Evolutionary conservation across 2,113 vertebrate species (phyloP).

Genomic region (Oncorhynchus gorbuscha): DNA sequence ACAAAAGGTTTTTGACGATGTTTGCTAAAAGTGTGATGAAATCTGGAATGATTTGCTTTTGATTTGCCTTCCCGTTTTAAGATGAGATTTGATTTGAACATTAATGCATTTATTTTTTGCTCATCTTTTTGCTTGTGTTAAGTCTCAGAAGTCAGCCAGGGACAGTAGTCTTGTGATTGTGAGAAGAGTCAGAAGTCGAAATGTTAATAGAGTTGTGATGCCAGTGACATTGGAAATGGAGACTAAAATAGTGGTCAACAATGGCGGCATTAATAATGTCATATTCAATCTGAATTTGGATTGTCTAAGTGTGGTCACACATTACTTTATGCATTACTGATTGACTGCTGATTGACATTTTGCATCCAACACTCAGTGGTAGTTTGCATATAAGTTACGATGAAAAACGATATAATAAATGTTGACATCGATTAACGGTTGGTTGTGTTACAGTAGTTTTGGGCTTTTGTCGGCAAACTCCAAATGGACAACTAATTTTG

Average conservation of each 20-base stretch:
- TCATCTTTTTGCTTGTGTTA: neutral
- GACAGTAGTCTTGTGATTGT: neutral
- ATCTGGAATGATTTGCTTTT: neutral
- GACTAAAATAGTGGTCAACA: neutral
- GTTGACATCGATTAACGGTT: neutral
- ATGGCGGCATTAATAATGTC: neutral
- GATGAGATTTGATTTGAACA: neutral
- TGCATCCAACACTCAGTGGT: too few relatives aligned
- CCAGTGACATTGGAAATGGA: neutral
- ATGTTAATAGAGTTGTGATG: neutral
- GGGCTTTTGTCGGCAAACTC: neutral
- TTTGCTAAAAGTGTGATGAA: slow-evolving; percentile 3
- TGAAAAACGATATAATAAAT: neutral
- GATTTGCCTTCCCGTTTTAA: slow-evolving; percentile 8
- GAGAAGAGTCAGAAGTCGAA: neutral
- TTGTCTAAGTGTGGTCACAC: neutral
- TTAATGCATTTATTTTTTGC: neutral
- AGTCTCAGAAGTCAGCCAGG: neutral
- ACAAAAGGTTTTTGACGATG: slow-evolving; percentile 3
- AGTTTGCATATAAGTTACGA: neutral
- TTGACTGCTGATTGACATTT: too few relatives aligned
- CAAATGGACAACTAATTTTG: neutral
- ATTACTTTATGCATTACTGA: neutral
- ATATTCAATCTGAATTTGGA: neutral
- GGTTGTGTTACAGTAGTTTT: neutral